Base-by-base conservation (phyloP, 2,888 invertebrate species). In the Xylota sylvarum region DNA sequence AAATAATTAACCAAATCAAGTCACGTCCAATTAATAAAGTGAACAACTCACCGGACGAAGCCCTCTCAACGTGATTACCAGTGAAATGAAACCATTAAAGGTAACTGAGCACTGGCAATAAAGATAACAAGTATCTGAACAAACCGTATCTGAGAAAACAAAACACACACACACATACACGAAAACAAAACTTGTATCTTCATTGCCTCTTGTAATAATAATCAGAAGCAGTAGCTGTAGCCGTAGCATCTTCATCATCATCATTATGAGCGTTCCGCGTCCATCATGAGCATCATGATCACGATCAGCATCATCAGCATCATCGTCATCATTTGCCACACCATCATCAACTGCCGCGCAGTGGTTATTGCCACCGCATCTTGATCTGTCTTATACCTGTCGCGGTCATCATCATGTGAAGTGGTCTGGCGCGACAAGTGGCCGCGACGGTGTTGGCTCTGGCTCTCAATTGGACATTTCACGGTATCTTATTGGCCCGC, bases 11-110 rank as follows among this genome's bases (percentile, higher is more conserved):
- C 73, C 50, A 65, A 80, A 65, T 52, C 50, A 64, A 80, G 80
- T 79, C 80, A 73, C 72, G 80, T 73, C 73, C 65, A 64, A 79
- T 79, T 72, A 56, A 62, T 62, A 56, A 65, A 37, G 30, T 48
- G 30, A 56, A 32, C 62, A 48, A 40, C 64, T n/a, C 23, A 64
- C 56, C 43, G 43, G 40, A 27, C 46, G 27, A 58, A 27, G 4
- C 46, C 55, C 74, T 35, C 52, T 43, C 52, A 43, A n/a, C 52
- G 19, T 50, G 77, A 86, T 82, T 77, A 82, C 81, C 82, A 19
- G 55, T 82, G 43, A 82, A 86, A 86, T 86, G 77, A 69, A 86
- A 82, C 86, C 82, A 86, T 86, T 86, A 86, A 86, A 86, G 62
- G 60, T 86, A 86, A 86, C 86, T 82, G 85, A 80, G 56, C 67